Evolutionary conservation across 2,888 invertebrate species (phyloP), one percentile per base, ranked within the genome.

Genomic region (Congeria kusceri): DNA sequence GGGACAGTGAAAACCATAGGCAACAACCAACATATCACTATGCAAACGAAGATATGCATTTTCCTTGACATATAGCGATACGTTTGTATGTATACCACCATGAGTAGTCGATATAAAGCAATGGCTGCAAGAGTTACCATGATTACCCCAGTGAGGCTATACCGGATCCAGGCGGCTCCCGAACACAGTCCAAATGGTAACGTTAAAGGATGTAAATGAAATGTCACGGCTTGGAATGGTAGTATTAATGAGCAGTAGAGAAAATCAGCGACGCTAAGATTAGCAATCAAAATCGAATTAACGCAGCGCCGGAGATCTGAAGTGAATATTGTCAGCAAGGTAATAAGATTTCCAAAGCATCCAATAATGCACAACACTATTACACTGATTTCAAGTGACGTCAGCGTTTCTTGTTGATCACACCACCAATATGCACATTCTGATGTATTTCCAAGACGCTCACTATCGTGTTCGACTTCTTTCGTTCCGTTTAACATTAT

Each of bases 251-350:
- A 72, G 57, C 89, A 89, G 72, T 90, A 90, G 27, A 90, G 70
- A 61, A 89, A 87, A 63, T 88, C 88, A 25, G 89, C 88, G 57
- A 87, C 76, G 65, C 91, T 89, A 62, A 88, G 85, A 76, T 89
- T 88, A 27, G 89, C 89, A 63, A 91, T 90, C 13, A 91, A 79
- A 49, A 91, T 88, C 72, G 89, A 88, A 84, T 90, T 91, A 61
- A 90, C 86, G 73, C 88, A 89, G 63, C 82, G 86, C 3, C 88
- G 82, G 3, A 91, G 83, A 57, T 86, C 87, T 39, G 88, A 87
- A 47, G 15, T 13, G 88, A 23, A 61, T 59, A 62, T 86, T 88
- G 3, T 82, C 72, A 9, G 88, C 89, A 89, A 89, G 88, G 27
- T 39, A 86, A 89, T n/a, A 88, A 32, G 44, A 91, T 89, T n/a